Evolutionary conservation across 2,113 vertebrate genomes (phyloP).

Genomic region (Thunnus thynnus): DNA sequence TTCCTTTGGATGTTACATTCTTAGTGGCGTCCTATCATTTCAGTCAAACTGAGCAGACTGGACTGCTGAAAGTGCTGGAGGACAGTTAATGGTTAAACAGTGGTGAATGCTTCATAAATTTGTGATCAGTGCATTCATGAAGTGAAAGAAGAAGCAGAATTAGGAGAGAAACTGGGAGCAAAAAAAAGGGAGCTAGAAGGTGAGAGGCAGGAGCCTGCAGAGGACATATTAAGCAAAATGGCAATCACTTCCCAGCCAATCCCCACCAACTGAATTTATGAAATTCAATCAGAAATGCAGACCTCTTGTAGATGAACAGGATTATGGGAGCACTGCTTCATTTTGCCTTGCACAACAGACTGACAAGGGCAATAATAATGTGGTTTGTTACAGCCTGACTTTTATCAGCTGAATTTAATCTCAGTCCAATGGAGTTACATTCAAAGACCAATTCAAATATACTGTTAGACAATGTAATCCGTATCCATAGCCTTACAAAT

Average conservation of each 20-base stretch:
- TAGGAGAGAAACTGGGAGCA: not conserved
- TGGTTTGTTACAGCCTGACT: constrained; percentile 43
- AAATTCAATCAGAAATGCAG: constrained; percentile 52
- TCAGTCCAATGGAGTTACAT: constrained; percentile 64
- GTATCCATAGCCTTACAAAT: constrained; percentile 71
- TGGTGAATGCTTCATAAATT: constrained; percentile 7
- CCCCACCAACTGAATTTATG: constrained; percentile 9
- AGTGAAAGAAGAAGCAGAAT: not conserved
- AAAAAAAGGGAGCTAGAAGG: not conserved
- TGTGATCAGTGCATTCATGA: constrained; percentile 4
- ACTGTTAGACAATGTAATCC: constrained; percentile 73
- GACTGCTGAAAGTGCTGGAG: not conserved
- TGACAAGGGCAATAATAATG: constrained; percentile 51
- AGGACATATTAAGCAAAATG: constrained; percentile 31
- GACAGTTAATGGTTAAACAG: constrained; percentile 3
- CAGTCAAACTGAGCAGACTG: not conserved
- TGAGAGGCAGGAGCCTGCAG: constrained; percentile 19
- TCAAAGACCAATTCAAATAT: constrained; percentile 70
- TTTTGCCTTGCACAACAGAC: constrained; percentile 31
- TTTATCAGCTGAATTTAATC: constrained; percentile 69
- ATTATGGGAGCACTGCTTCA: constrained; percentile 38
- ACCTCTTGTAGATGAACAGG: constrained; percentile 46
- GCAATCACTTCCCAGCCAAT: constrained; percentile 37
- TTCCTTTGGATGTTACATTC: constrained; percentile 23
- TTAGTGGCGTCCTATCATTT: constrained; percentile 12